These are phyloP conservation scores for Zaprionus vittiger DNA, from an alignment of 1,140 invertebrate species.

Conservation along the genomic window DNA sequence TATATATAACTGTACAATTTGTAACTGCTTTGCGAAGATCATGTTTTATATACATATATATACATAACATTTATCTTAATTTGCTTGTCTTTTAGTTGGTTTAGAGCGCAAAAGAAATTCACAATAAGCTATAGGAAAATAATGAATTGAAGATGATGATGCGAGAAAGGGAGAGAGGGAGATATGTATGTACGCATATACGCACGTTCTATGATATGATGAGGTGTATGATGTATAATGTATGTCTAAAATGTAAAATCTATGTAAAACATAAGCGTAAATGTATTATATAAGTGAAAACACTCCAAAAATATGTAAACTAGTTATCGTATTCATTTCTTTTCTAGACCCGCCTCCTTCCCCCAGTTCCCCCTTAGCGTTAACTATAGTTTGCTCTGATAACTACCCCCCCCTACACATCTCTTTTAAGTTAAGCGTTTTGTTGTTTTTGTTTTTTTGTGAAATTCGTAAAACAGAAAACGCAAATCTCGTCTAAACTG, in stretches of 20 bases:
- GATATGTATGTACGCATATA: slow-evolving; percentile 7
- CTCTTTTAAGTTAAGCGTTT: slow-evolving; percentile 27
- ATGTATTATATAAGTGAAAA: slow-evolving; percentile 66
- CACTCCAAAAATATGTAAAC: slow-evolving; percentile 82
- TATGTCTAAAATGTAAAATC: slow-evolving; percentile 75
- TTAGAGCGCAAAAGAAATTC: slow-evolving; percentile 51
- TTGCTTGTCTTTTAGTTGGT: slow-evolving; percentile 57
- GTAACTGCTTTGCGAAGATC: slow-evolving; percentile 1
- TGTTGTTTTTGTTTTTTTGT: slow-evolving; percentile 33
- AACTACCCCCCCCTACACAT: not conserved
- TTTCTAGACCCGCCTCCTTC: not conserved
- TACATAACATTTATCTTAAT: slow-evolving; percentile 39
- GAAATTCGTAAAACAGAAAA: slow-evolving; percentile 24
- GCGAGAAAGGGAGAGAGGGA: not conserved
- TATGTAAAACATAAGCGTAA: slow-evolving; percentile 77
- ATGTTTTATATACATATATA: slow-evolving; percentile 14
- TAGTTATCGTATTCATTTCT: slow-evolving; percentile 48
- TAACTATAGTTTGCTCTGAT: slow-evolving; percentile 59
- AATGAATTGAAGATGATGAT: slow-evolving; percentile 27
- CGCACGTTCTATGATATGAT: slow-evolving; percentile 55
- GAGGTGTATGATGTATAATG: slow-evolving; percentile 58
- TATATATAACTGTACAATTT: slow-evolving; percentile 13
- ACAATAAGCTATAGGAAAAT: slow-evolving; percentile 63
- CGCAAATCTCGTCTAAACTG: slow-evolving; percentile 34
- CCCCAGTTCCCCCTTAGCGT: slow-evolving; percentile 10